These are phyloP conservation scores for Portevinia maculata DNA, from an alignment of 2,888 invertebrate genomes.

Conservation along the genomic window DNA sequence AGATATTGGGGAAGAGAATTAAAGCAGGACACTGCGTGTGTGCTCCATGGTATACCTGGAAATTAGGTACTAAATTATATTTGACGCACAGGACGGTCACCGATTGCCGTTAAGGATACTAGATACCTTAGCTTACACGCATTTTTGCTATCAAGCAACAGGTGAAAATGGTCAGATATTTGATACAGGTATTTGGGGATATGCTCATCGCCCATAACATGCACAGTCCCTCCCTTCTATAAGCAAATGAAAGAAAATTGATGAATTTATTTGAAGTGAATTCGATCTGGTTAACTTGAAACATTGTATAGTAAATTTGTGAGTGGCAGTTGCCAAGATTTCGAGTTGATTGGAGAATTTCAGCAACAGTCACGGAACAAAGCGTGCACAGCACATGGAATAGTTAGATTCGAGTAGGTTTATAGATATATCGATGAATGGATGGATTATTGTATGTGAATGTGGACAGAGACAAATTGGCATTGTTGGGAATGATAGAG, in stretches of 20 bases:
- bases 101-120: conserved; percentile 19
- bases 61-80: conserved; percentile 67
- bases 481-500: too few species aligned
- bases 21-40: conserved; percentile 60
- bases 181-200: conserved; percentile 4
- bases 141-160: conserved; percentile 33
- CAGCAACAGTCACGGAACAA: conserved; percentile 21
- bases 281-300: conserved; percentile 60
- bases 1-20: conserved; percentile 49
- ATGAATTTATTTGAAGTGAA: conserved; percentile 59
- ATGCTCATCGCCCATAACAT: conserved; percentile 21
- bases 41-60: conserved; percentile 35
- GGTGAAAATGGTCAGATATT: conserved; percentile 21
- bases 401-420: too few species aligned
- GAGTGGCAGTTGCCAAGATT: conserved; percentile 39
- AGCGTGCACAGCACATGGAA: conserved; percentile 16
- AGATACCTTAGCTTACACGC: not conserved
- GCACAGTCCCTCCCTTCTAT: not conserved
- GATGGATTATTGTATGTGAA: too few species aligned
- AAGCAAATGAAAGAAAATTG: conserved; percentile 51
- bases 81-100: conserved; percentile 43
- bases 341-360: conserved; percentile 24
- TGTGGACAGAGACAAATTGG: too few species aligned
- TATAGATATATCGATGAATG: conserved; percentile 2
- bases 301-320: conserved; percentile 58